phyloP scores from a whole-genome alignment of 1,140 invertebrate genomes.

The Epicauta chinensis region DNA sequence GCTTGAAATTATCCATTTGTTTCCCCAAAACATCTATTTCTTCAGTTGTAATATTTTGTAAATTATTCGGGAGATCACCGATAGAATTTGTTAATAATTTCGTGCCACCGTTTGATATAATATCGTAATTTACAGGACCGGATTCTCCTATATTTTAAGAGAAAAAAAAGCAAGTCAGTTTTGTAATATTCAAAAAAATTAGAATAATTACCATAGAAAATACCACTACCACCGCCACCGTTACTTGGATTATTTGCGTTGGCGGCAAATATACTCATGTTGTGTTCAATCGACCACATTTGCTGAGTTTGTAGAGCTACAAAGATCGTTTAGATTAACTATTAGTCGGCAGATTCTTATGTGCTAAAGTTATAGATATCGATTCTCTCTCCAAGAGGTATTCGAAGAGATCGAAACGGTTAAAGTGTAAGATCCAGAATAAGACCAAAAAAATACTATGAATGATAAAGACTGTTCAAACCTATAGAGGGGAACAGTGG shows the following conservation, averaged over 20 bases:
- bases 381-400: too few species aligned
- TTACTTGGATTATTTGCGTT: slow-evolving; percentile 46
- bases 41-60: not conserved
- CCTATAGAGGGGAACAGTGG: too few species aligned
- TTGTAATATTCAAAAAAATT: slow-evolving; percentile 24
- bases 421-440: too few species aligned
- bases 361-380: too few species aligned
- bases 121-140: slow-evolving; percentile 8
- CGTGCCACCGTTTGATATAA: slow-evolving; percentile 4
- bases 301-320: slow-evolving; percentile 44
- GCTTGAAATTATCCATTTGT: slow-evolving; percentile 14
- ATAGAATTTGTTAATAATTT: slow-evolving; percentile 6
- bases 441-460: too few species aligned
- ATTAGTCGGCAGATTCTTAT: slow-evolving; percentile 4
- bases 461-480: too few species aligned
- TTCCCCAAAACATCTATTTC: slow-evolving; percentile 7
- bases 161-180: slow-evolving; percentile 14
- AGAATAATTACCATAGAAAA: slow-evolving; percentile 37
- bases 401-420: too few species aligned
- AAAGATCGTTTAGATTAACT: slow-evolving; percentile 19
- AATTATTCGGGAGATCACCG: not conserved
- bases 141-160: not conserved
- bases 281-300: slow-evolving; percentile 45
- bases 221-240: slow-evolving; percentile 41
- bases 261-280: slow-evolving; percentile 46